Conservation (phyloP, 2,797 vertebrate genomes). For the Distichodus sexfasciatus region DNA sequence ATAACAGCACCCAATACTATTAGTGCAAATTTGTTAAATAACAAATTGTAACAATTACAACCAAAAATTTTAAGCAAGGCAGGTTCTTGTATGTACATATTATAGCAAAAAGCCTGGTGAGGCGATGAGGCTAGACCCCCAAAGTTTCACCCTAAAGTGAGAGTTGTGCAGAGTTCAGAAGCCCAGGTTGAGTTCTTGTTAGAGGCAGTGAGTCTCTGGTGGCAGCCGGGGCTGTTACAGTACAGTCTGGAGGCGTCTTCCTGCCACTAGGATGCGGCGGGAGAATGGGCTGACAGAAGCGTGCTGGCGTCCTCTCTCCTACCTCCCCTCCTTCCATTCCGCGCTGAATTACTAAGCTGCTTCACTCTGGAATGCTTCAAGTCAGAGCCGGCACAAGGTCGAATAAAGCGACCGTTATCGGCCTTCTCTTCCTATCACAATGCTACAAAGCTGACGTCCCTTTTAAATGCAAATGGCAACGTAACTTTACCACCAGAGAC, state of each 20-base stretch:
- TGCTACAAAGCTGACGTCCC: slow-evolving; percentile 23
- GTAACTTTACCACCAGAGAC: not conserved
- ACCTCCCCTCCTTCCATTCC: not conserved
- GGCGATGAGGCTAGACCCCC: too few species aligned
- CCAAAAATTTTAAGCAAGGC: too few species aligned
- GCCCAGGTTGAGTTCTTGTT: not conserved
- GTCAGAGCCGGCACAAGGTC: slow-evolving; percentile 34
- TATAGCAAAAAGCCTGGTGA: too few species aligned
- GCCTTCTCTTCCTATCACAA: slow-evolving; percentile 17
- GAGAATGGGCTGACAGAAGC: slow-evolving; percentile 1
- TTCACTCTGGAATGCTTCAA: slow-evolving; percentile 22
- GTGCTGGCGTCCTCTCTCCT: slow-evolving; percentile 1
- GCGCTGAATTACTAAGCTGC: slow-evolving; percentile 23
- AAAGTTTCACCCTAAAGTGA: not conserved
- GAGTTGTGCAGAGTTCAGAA: too few species aligned
- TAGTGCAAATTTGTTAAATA: too few species aligned
- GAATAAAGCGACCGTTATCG: slow-evolving; percentile 23
- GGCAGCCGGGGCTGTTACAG: slow-evolving; percentile 6
- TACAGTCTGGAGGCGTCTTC: not conserved
- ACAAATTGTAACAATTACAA: too few species aligned
- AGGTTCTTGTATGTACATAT: too few species aligned
- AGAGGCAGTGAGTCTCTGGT: not conserved
- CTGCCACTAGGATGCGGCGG: not conserved
- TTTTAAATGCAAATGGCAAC: slow-evolving; percentile 41
- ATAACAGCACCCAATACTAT: too few species aligned